Conservation (phyloP, 2,888 invertebrate species). For the Amphipyra tragopoginis region DNA sequence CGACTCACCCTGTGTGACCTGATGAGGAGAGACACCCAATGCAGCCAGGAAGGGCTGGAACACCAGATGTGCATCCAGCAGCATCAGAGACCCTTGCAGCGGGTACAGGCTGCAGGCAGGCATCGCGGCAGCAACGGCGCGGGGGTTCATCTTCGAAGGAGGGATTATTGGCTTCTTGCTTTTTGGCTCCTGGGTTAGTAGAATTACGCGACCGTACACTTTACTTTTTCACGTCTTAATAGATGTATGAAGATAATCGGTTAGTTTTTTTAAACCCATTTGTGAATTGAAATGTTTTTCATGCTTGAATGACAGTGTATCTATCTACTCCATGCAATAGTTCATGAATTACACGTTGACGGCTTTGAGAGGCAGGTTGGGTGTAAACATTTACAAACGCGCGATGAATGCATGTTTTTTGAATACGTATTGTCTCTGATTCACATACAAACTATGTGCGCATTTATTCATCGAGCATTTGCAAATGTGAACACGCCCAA, state of each 20-base stretch:
- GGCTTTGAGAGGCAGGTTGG: background rate
- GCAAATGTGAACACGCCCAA: too few relatives aligned
- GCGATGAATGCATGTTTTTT: too few relatives aligned
- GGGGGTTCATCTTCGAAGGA: slow-evolving; percentile 82
- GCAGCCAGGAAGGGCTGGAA: slow-evolving; percentile 97
- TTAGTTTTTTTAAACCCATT: slow-evolving; percentile 29
- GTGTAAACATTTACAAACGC: too few relatives aligned
- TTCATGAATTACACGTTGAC: background rate
- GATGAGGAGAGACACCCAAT: slow-evolving; percentile 96
- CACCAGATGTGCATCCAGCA: slow-evolving; percentile 97
- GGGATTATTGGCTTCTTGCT: slow-evolving; percentile 88
- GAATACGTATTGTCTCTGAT: too few relatives aligned
- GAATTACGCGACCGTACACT: slow-evolving; percentile 24
- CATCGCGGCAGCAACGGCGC: slow-evolving; percentile 78
- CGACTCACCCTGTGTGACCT: slow-evolving; percentile 89
- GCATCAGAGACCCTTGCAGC: slow-evolving; percentile 94
- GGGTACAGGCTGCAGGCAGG: slow-evolving; percentile 93
- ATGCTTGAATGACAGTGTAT: slow-evolving; percentile 19
- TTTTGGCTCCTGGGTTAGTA: slow-evolving; percentile 78
- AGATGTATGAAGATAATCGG: slow-evolving; percentile 25
- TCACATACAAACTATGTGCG: too few relatives aligned
- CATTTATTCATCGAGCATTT: too few relatives aligned
- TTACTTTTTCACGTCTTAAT: slow-evolving; percentile 16
- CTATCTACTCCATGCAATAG: slow-evolving; percentile 19
- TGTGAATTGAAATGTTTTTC: slow-evolving; percentile 8